phyloP scores from a whole-genome alignment of 2,888 invertebrate species.

The Glyphotaelius pellucidus region DNA sequence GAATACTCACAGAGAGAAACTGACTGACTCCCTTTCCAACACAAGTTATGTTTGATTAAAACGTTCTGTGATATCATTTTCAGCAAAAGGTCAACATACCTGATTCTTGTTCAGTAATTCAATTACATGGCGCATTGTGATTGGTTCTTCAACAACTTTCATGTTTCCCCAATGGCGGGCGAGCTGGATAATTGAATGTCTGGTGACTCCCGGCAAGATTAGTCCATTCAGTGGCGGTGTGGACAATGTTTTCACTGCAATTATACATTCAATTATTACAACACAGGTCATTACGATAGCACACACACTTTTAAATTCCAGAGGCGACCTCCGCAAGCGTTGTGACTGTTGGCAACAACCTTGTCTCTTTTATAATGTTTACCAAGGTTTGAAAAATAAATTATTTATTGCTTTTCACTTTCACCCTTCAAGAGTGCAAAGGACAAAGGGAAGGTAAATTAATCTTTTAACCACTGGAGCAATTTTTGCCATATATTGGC shows the following conservation, averaged over 20 bases:
- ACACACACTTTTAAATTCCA: background rate
- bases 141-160: slow-evolving; percentile 86
- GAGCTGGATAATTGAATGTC: slow-evolving; percentile 91
- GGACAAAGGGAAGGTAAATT: no score
- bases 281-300: background rate
- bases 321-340: background rate
- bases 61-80: background rate
- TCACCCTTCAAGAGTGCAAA: no score
- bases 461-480: no score
- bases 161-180: slow-evolving; percentile 91
- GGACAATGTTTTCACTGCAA: slow-evolving; percentile 89
- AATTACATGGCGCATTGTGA: slow-evolving; percentile 91
- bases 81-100: slow-evolving; percentile 78
- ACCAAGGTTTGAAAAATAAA: background rate
- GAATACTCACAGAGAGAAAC: no score
- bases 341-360: background rate
- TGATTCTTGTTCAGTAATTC: slow-evolving; percentile 86
- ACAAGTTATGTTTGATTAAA: background rate
- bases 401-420: no score
- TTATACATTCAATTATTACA: background rate
- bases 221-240: slow-evolving; percentile 96
- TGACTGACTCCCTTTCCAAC: background rate
- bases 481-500: no score
- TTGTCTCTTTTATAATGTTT: background rate
- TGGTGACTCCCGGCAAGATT: slow-evolving; percentile 96